Evolutionary conservation across 2,888 invertebrate genomes (phyloP), one percentile per base, ranked within the genome.

Genomic region (Endotricha flammealis): DNA sequence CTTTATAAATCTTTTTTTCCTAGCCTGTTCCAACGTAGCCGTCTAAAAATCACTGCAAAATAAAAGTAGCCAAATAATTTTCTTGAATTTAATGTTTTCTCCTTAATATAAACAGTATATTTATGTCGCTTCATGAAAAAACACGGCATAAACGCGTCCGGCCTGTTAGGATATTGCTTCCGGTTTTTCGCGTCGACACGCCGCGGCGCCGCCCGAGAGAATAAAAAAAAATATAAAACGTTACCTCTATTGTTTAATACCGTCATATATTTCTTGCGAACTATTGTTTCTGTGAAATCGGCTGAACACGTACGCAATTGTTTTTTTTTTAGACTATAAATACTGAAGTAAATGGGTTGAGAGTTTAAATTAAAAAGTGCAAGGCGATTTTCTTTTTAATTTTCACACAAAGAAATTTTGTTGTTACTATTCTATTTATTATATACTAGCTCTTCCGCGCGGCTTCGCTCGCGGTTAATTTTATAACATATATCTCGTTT

Each of bases 141-240:
- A 58, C 57, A 23, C 32, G 8, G 12, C 44, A 46, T 48, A 57
- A 56, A 56, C 56, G 57, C 50, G 44, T 61, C 67, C 59, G 57
- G 59, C 45, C 48, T 47, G 57, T 60, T 64, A 56, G 58, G 56
- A 63, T 71, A 71, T 71, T 68, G 58, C 67, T 67, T 71, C 66
- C 68, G 63, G 4, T 32, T 32, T 32, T 23, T 9, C 24, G 12
- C 7, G 27, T 27, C 16, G 13, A 25, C 24, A 8, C 16, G 13
- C 32, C 24, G n/a, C 17, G 9, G 7, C 25, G 27, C 27, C 12
- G 27, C 2, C 20, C 28, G 35, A 10, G 14, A 14, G 29, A 25
- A 30, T 24, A 36, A 36, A 36, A 36, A 30, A 14, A n/a, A 8
- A 32, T 27, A 24, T 27, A 38, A 38, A 40, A 40, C 30, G 12